A percentile compares a stretch with the other conserved stretches of the same genome.
phyloP scores from a whole-genome alignment of 2,797 vertebrate species.

The Enteromius treurensis region DNA sequence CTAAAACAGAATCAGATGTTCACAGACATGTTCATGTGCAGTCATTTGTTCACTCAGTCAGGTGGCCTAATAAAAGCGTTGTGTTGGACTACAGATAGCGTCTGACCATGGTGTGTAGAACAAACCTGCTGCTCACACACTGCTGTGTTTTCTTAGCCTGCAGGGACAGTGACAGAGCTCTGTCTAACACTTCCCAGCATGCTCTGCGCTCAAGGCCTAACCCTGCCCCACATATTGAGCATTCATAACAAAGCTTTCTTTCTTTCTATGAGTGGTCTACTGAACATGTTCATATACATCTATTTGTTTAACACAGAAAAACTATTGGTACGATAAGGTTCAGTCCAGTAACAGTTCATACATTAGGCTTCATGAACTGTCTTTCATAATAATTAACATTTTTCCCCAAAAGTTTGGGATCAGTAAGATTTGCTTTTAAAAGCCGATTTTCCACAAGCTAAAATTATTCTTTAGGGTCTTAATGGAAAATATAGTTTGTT shows the following conservation, averaged over 20 bases:
- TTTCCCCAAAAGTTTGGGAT: neutral
- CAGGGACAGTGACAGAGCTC: conserved; percentile 48
- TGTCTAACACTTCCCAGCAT: conserved; percentile 49
- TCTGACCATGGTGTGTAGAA: conserved; percentile 42
- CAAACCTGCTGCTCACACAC: conserved; percentile 38
- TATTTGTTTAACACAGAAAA: neutral
- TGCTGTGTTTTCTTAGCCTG: conserved; percentile 51
- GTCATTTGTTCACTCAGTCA: conserved; percentile 20
- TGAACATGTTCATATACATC: neutral
- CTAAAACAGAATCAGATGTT: neutral
- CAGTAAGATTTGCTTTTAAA: too few relatives aligned
- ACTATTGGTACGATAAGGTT: neutral
- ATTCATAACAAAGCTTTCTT: conserved; percentile 32
- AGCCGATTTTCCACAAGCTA: too few relatives aligned
- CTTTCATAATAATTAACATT: neutral
- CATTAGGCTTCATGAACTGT: neutral
- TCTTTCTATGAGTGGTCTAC: neutral
- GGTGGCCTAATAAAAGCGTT: conserved; percentile 21
- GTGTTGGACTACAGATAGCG: conserved; percentile 1
- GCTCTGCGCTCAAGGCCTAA: conserved; percentile 39
- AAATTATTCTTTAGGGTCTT: too few relatives aligned
- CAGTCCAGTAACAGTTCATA: neutral
- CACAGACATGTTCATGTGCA: neutral
- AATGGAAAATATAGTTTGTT: too few relatives aligned
- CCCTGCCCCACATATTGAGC: conserved; percentile 49